phyloP scores from a whole-genome alignment of 2,113 vertebrate genomes.

The Falcunculus frontatus region DNA sequence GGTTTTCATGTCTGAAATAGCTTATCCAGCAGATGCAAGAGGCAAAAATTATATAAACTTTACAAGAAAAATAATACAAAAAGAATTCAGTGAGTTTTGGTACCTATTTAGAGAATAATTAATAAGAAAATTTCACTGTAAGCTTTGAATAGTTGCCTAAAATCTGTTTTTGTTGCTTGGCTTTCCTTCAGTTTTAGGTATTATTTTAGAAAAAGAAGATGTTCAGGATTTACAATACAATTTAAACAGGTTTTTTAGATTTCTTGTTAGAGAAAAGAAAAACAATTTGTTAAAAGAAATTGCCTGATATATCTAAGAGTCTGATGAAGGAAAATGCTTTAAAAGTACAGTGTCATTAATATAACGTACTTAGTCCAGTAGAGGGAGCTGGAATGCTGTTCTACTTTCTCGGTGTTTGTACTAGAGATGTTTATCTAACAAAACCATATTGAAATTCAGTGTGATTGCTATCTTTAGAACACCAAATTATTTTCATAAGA shows the following conservation, averaged over 20 bases:
- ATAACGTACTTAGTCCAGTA: not conserved
- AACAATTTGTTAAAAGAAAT: not conserved
- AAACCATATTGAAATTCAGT: not conserved
- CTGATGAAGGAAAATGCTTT: not conserved
- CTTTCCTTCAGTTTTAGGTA: not conserved
- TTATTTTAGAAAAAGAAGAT: not conserved
- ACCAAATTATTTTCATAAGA: not conserved
- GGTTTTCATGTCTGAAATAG: not conserved
- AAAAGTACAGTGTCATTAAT: not conserved
- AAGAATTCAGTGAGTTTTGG: not conserved
- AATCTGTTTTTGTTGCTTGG: not conserved
- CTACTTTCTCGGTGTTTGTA: not conserved
- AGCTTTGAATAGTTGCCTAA: not conserved
- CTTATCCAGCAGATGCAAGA: not conserved
- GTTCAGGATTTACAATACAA: not conserved
- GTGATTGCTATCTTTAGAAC: not conserved
- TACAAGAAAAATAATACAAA: not conserved
- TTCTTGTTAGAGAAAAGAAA: not conserved
- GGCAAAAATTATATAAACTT: not conserved
- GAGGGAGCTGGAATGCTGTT: constrained; percentile 46
- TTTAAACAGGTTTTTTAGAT: not conserved
- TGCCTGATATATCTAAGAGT: not conserved
- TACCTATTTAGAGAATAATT: not conserved
- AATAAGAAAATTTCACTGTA: not conserved
- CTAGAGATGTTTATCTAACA: not conserved